phyloP scores from a whole-genome alignment of 2,797 vertebrate genomes.

The Scleropages formosus region DNA sequence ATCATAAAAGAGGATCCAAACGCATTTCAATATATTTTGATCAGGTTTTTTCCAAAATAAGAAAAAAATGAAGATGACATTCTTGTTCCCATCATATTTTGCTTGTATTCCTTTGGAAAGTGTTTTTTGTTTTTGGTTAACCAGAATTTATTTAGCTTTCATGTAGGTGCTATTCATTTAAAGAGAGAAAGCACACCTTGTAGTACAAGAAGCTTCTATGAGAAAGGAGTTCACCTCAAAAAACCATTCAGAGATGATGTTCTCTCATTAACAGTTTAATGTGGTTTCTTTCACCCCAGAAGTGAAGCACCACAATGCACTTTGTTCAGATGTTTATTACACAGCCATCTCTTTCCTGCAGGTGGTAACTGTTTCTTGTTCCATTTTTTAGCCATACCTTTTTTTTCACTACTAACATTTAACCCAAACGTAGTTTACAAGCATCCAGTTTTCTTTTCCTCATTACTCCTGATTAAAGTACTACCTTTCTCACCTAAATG shows the following conservation, averaged over 20 bases:
- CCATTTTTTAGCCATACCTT: conserved; percentile 5
- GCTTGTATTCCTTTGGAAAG: background rate
- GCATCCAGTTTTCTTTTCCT: background rate
- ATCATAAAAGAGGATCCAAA: too few species aligned
- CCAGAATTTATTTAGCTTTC: background rate
- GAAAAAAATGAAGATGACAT: background rate
- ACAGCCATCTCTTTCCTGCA: conserved; percentile 26
- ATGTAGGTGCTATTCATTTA: background rate
- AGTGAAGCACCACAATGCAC: background rate
- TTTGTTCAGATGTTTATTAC: conserved; percentile 23
- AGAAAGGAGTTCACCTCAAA: background rate
- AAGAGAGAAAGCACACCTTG: background rate
- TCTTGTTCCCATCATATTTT: background rate
- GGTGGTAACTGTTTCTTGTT: conserved; percentile 26
- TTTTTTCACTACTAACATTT: conserved; percentile 28
- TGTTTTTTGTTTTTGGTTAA: background rate
- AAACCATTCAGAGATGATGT: background rate
- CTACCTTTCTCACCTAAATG: background rate
- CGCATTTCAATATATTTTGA: too few species aligned
- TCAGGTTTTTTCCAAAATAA: too few species aligned
- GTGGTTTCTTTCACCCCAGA: background rate
- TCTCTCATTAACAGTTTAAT: conserved; percentile 17
- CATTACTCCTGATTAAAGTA: conserved; percentile 4
- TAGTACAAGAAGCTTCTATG: background rate
- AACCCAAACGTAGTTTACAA: conserved; percentile 30